Evolutionary conservation across 2,888 invertebrate genomes (phyloP).

Genomic region (Aphrophora alni): DNA sequence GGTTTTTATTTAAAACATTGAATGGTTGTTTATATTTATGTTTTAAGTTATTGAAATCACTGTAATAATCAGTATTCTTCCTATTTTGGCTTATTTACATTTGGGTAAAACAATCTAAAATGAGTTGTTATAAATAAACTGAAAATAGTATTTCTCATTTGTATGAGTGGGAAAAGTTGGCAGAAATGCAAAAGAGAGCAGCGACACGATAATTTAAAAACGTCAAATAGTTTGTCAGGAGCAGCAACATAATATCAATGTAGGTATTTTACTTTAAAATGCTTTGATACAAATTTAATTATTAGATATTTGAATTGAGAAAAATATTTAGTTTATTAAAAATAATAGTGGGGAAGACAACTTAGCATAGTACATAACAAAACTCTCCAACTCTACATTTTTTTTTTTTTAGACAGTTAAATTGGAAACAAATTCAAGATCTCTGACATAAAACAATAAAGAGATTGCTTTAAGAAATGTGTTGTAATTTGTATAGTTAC

Average conservation of each 20-base stretch:
- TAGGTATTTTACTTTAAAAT: neutral
- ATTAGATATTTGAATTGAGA: too few relatives aligned
- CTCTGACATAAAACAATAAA: neutral
- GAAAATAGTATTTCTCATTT: neutral
- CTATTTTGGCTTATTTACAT: too few relatives aligned
- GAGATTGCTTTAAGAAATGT: neutral
- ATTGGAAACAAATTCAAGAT: neutral
- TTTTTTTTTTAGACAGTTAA: neutral
- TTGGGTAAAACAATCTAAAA: neutral
- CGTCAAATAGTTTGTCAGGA: neutral
- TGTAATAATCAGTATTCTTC: too few relatives aligned
- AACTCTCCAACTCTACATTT: too few relatives aligned
- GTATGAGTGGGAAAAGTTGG: neutral
- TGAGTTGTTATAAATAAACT: neutral
- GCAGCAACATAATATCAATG: neutral
- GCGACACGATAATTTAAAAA: neutral
- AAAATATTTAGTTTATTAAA: too few relatives aligned
- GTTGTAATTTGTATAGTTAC: neutral
- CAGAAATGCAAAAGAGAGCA: neutral
- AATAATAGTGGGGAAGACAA: too few relatives aligned
- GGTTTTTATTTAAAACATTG: too few relatives aligned
- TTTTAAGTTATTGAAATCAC: too few relatives aligned
- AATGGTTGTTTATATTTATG: too few relatives aligned
- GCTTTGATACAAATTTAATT: too few relatives aligned
- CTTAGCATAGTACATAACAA: too few relatives aligned